Conservation (phyloP, 2,888 invertebrate species). For the Hololepta plana region DNA sequence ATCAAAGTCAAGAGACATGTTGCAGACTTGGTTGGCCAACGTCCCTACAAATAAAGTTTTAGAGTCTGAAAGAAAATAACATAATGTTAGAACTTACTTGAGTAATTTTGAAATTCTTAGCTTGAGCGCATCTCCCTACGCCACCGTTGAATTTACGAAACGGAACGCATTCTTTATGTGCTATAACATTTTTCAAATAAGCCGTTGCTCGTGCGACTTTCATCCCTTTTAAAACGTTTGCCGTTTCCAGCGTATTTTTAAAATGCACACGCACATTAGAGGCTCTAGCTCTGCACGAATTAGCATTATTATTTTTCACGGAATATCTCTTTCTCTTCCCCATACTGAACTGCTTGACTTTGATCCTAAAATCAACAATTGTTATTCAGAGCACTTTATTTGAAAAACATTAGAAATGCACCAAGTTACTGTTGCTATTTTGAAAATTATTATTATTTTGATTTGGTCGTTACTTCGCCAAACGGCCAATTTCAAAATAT, state of each 20-base stretch:
- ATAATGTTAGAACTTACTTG: constrained; percentile 31
- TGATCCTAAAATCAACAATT: no score
- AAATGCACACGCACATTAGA: constrained; percentile 63
- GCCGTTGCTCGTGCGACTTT: constrained; percentile 48
- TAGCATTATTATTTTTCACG: no score
- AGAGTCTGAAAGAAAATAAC: neutral
- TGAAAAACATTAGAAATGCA: no score
- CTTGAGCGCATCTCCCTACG: constrained; percentile 60
- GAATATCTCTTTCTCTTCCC: no score
- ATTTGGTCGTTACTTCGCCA: no score
- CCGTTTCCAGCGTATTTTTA: constrained; percentile 68
- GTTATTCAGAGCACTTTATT: no score
- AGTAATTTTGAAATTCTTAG: constrained; percentile 48
- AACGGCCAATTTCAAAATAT: no score
- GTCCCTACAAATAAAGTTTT: constrained; percentile 24
- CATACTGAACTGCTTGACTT: no score
- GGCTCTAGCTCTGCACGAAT: no score
- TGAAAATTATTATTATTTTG: no score
- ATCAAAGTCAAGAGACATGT: constrained; percentile 58
- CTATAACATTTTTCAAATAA: constrained; percentile 57
- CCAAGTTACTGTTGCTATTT: no score
- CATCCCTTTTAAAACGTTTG: constrained; percentile 56
- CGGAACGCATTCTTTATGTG: constrained; percentile 65
- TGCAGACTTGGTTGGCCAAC: constrained; percentile 70
- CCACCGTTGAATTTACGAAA: constrained; percentile 59